Base-by-base conservation (phyloP, 2,888 invertebrate species). In the Junonia oenone region DNA sequence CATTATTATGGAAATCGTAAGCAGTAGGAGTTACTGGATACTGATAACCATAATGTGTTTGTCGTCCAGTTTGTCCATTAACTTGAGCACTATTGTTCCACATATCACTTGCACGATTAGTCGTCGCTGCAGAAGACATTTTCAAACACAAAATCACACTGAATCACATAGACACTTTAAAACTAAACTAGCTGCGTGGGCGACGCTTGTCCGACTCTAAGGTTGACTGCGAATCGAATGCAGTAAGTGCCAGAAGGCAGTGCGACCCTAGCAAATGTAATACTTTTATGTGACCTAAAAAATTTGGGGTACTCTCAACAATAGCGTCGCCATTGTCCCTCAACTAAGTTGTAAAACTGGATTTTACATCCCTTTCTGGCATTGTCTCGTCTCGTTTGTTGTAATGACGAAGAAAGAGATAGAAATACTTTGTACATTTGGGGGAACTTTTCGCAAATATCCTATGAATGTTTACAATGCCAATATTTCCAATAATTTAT, bases 271-370 rank as follows among this genome's bases (percentile, higher is more conserved):
- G 80, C 86, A 83, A 88, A 81, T 83, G 84, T 87, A 88, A 85
- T 87, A 86, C 84, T 86, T 86, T 86, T 89, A 83, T 86, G 77
- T 88, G 89, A 87, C 89, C 87, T 85, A 89, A 90, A 90, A 89
- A 89, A 85, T 82, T 88, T 83, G 81, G 90, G 90, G 89, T 86
- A 89, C 85, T 80, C 81, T 75, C 77, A 89, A 90, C 89, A 90
- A 90, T 88, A 86, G 89, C 74, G 71, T 78, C 79, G 74, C 85
- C 72, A 86, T 85, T 89, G 89, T 89, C 85, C 87, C 87, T 87
- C 75, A 72, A 78, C 77, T 59, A 75, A 81, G 83, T 81, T 84
- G 81, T 84, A 81, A 83, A 81, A 79, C 79, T 73, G 73, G 76
- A 67, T 74, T 66, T 59, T 68, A 66, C 66, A 56, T 87, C 86